Evolutionary conservation across 2,113 vertebrate species (phyloP).

Genomic region (Cololabis saira): DNA sequence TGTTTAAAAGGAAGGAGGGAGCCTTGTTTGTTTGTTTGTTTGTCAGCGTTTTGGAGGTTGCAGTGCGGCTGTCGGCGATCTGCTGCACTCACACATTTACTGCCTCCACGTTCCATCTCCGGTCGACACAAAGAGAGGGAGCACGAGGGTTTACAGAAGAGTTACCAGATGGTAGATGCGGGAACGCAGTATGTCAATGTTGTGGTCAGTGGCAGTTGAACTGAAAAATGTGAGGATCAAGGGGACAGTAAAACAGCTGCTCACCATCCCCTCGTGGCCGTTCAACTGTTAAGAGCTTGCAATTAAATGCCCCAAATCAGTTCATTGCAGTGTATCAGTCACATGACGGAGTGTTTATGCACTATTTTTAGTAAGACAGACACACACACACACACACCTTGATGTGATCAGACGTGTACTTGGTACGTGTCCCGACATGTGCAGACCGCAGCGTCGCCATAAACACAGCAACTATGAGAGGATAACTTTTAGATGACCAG

Average conservation of each 20-base stretch:
- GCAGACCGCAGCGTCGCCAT: no score
- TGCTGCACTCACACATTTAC: conserved; percentile 32
- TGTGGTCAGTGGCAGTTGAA: conserved; percentile 43
- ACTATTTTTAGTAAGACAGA: no score
- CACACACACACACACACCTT: no score
- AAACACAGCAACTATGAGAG: no score
- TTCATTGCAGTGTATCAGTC: no score
- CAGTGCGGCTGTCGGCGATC: conserved; percentile 31
- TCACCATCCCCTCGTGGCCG: conserved; percentile 12
- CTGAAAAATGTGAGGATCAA: conserved; percentile 53
- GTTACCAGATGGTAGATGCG: conserved; percentile 63
- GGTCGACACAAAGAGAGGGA: conserved; percentile 18
- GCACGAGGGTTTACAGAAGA: conserved; percentile 17
- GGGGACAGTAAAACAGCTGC: conserved; percentile 58
- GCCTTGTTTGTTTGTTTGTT: conserved; percentile 9
- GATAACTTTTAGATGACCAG: no score
- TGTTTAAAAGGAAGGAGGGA: conserved; percentile 13
- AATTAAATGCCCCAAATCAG: not conserved
- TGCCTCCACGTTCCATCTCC: conserved; percentile 25
- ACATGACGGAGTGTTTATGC: no score
- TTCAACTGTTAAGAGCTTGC: conserved; percentile 28
- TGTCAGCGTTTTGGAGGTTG: conserved; percentile 13
- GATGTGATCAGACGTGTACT: no score
- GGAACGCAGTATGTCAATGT: conserved; percentile 31
- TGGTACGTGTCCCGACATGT: no score